phyloP scores from a whole-genome alignment of 1,140 invertebrate genomes.

The Eupeodes corollae region DNA sequence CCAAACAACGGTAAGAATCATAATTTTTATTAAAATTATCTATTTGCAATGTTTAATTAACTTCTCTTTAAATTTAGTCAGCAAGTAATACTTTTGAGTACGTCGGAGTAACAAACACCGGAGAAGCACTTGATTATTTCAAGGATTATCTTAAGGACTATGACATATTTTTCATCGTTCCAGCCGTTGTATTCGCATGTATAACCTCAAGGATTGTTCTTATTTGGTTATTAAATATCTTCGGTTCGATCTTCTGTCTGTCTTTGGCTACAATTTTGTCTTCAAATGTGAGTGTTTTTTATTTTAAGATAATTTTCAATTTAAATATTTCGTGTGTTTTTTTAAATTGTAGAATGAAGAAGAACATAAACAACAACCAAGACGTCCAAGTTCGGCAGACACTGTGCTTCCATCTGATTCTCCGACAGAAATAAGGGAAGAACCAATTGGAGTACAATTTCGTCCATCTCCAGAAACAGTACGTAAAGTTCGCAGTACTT shows the following conservation, averaged over 20 bases:
- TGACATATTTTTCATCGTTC: background rate
- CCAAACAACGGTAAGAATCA: background rate
- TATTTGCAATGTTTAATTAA: no score
- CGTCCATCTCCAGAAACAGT: no score
- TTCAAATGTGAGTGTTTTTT: no score
- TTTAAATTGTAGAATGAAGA: no score
- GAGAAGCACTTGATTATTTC: background rate
- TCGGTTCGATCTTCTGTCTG: background rate
- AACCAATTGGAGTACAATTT: background rate
- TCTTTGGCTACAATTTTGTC: background rate
- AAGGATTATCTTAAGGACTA: background rate
- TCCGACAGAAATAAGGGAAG: background rate
- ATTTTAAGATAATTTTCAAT: background rate
- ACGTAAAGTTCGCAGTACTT: no score
- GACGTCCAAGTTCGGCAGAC: no score
- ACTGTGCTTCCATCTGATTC: no score
- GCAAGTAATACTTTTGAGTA: no score
- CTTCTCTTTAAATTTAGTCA: no score
- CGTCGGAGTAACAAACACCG: background rate
- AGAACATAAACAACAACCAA: no score
- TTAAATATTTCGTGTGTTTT: no score
- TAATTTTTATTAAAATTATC: no score
- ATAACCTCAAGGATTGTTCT: background rate
- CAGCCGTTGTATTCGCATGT: background rate
- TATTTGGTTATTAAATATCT: background rate